These are phyloP conservation scores for Sciurus carolinensis DNA, from an alignment of 2,797 vertebrate species.

Conservation along the genomic window DNA sequence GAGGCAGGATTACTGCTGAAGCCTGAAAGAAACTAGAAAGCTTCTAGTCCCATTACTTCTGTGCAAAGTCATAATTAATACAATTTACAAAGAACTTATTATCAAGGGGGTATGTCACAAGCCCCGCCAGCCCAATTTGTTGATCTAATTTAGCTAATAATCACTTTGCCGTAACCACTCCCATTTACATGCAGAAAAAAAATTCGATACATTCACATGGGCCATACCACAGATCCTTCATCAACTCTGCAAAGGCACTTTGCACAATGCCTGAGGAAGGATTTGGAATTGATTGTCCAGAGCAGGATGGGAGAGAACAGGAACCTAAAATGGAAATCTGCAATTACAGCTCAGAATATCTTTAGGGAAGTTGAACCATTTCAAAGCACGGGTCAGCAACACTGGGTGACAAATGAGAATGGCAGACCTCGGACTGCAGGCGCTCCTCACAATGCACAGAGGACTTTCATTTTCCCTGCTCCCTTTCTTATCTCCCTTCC, in stretches of 20 bases:
- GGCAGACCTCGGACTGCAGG: not conserved
- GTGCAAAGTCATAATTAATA: constrained; percentile 78
- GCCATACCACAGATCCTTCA: constrained; percentile 30
- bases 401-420: constrained; percentile 22
- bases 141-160: constrained; percentile 73
- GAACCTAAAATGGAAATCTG: constrained; percentile 45
- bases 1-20: constrained; percentile 48
- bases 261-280: constrained; percentile 4
- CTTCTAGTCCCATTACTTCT: constrained; percentile 62
- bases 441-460: not conserved
- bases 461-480: not conserved
- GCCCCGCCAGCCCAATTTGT: constrained; percentile 67
- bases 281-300: not conserved
- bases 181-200: constrained; percentile 44
- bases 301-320: constrained; percentile 33
- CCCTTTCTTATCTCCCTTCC: constrained; percentile 16
- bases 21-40: constrained; percentile 67
- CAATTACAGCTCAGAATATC: constrained; percentile 18
- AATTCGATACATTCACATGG: constrained; percentile 32
- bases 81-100: constrained; percentile 79
- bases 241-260: not conserved
- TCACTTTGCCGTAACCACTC: constrained; percentile 44
- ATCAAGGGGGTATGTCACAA: constrained; percentile 62
- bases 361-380: constrained; percentile 42
- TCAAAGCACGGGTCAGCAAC: not conserved